phyloP scores from a whole-genome alignment of 2,888 invertebrate genomes.

The Arenicola marina region DNA sequence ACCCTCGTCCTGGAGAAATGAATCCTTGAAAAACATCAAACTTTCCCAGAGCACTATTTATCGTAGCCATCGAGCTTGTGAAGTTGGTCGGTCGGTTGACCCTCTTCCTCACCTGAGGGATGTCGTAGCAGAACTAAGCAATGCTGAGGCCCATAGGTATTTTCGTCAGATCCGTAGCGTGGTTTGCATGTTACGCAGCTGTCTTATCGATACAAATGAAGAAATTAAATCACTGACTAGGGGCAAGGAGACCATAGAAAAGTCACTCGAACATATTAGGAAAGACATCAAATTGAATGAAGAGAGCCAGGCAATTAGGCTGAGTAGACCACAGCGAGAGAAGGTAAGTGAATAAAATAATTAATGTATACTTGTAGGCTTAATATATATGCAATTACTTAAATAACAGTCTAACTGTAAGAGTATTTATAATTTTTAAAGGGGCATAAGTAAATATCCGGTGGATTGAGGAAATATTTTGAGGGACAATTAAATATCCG shows the following conservation, averaged over 20 bases:
- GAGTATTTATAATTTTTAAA: too few relatives aligned
- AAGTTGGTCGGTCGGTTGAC: slow-evolving; percentile 52
- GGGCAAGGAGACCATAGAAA: slow-evolving; percentile 56
- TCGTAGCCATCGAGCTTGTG: slow-evolving; percentile 52
- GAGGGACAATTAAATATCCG: too few relatives aligned
- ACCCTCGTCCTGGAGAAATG: slow-evolving; percentile 57
- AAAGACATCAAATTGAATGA: slow-evolving; percentile 59
- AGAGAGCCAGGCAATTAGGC: slow-evolving; percentile 51
- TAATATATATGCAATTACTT: neutral
- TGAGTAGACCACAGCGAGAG: slow-evolving; percentile 53
- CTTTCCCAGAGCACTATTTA: slow-evolving; percentile 52
- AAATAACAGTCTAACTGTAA: too few relatives aligned
- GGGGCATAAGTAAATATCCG: too few relatives aligned
- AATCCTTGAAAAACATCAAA: slow-evolving; percentile 54
- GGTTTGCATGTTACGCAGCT: slow-evolving; percentile 55
- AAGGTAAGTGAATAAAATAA: slow-evolving; percentile 41
- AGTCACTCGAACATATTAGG: slow-evolving; percentile 54
- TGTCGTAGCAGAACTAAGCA: slow-evolving; percentile 54
- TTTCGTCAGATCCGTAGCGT: slow-evolving; percentile 54
- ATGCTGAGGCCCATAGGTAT: slow-evolving; percentile 58
- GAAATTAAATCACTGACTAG: slow-evolving; percentile 58
- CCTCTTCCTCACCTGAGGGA: slow-evolving; percentile 59
- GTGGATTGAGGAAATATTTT: too few relatives aligned
- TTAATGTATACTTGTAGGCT: neutral
- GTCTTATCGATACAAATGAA: slow-evolving; percentile 57